Evolutionary conservation across 2,888 invertebrate genomes (phyloP).

Genomic region (Drosophila testacea): DNA sequence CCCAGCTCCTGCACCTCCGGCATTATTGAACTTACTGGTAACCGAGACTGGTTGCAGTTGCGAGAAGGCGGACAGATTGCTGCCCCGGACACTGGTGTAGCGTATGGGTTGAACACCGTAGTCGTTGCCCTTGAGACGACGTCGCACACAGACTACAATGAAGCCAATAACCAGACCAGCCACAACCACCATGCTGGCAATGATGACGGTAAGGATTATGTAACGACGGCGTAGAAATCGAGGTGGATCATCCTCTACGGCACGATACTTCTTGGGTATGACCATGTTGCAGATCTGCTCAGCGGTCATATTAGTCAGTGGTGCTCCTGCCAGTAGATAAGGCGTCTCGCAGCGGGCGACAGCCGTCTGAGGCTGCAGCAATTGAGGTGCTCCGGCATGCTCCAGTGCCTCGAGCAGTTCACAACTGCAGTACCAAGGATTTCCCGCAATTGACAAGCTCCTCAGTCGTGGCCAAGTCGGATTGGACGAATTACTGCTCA

Average conservation of each 20-base stretch:
- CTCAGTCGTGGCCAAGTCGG: conserved; percentile 85
- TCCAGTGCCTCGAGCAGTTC: conserved; percentile 82
- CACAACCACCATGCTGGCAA: conserved; percentile 80
- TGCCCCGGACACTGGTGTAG: conserved; percentile 83
- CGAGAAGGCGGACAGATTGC: conserved; percentile 82
- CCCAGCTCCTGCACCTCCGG: conserved; percentile 23
- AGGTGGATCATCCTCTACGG: conserved; percentile 83
- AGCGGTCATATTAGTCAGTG: conserved; percentile 79
- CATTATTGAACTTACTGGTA: conserved; percentile 64
- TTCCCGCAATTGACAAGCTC: conserved; percentile 87
- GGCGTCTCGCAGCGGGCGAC: conserved; percentile 82
- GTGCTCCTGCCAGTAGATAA: conserved; percentile 79
- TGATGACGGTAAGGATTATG: conserved; percentile 82
- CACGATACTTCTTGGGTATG: conserved; percentile 78
- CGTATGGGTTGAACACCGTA: conserved; percentile 83
- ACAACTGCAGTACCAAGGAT: conserved; percentile 89
- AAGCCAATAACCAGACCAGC: conserved; percentile 83
- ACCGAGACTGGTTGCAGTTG: conserved; percentile 64
- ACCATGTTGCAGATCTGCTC: conserved; percentile 76
- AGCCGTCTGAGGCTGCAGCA: conserved; percentile 44
- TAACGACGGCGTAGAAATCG: conserved; percentile 83
- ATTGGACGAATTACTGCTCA: conserved; percentile 24
- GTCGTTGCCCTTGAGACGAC: conserved; percentile 82
- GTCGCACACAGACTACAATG: conserved; percentile 80
- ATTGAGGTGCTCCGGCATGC: conserved; percentile 63